Evolutionary conservation across 23 tunicate genomes (phyloP).

Genomic region (Styela clava): DNA sequence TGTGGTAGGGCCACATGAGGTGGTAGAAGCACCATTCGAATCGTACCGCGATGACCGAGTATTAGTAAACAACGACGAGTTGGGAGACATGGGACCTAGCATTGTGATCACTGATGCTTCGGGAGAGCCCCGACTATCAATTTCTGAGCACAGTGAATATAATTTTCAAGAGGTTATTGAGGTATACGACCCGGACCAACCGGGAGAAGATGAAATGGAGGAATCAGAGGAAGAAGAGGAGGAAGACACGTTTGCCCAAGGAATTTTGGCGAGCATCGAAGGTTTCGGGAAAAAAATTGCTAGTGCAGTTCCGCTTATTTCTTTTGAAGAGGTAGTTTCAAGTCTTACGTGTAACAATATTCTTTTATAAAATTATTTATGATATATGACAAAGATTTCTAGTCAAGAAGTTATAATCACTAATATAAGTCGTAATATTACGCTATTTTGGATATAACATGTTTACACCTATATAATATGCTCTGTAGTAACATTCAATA

Average conservation of each 20-base stretch:
- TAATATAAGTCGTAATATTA: too few relatives aligned
- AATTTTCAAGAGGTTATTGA: neutral
- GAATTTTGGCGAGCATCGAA: conserved; percentile 3
- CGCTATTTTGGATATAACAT: too few relatives aligned
- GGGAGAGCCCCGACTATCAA: neutral
- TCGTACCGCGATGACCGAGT: neutral
- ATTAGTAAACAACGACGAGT: neutral
- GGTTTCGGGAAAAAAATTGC: conserved; percentile 7
- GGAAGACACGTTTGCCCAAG: conserved; percentile 3
- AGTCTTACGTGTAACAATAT: too few relatives aligned
- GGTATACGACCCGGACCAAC: neutral
- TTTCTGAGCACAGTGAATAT: neutral
- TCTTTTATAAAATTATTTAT: too few relatives aligned
- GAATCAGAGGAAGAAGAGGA: conserved; percentile 15
- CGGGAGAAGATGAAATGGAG: conserved; percentile 8
- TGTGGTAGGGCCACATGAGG: too few relatives aligned
- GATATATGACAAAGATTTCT: too few relatives aligned
- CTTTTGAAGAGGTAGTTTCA: neutral
- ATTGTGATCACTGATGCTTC: neutral
- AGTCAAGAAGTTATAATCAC: too few relatives aligned
- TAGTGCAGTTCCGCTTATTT: neutral
- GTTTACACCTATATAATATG: too few relatives aligned
- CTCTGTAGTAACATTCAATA: too few relatives aligned
- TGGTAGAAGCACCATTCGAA: neutral
- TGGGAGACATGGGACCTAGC: neutral